These are phyloP conservation scores for Lepus townsendii DNA, from an alignment of 2,797 vertebrate genomes.

Conservation along the genomic window DNA sequence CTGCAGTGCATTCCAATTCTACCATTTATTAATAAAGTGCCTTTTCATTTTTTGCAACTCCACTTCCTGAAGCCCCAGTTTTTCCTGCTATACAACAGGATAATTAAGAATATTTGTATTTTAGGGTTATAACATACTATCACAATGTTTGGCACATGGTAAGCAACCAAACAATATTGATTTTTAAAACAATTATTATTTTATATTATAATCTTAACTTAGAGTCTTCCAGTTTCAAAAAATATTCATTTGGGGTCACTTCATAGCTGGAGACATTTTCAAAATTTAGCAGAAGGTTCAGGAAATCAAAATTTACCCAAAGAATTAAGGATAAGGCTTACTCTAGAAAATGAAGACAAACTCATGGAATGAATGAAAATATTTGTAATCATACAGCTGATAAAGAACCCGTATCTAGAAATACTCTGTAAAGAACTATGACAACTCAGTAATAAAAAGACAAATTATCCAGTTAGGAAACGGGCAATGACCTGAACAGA, in stretches of 20 bases:
- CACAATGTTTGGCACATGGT: background rate
- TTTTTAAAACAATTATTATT: background rate
- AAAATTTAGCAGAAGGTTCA: constrained; percentile 14
- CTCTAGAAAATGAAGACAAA: background rate
- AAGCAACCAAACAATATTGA: background rate
- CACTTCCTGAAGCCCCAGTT: background rate
- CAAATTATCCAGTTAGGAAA: background rate
- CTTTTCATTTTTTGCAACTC: background rate
- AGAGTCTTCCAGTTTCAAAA: background rate
- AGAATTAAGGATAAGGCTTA: constrained; percentile 21
- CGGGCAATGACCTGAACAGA: background rate
- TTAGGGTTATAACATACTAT: background rate
- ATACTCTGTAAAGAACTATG: background rate
- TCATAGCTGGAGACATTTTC: background rate
- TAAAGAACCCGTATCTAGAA: background rate
- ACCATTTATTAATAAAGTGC: background rate
- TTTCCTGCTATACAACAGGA: background rate
- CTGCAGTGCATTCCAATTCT: background rate
- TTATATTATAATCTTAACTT: background rate
- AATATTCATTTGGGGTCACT: constrained; percentile 14
- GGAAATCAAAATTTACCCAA: background rate
- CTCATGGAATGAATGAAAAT: background rate
- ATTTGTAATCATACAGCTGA: background rate
- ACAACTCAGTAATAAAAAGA: background rate
- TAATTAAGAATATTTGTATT: background rate